Conservation (phyloP, 2,113 vertebrate species). For the Phyllopteryx taeniolatus region DNA sequence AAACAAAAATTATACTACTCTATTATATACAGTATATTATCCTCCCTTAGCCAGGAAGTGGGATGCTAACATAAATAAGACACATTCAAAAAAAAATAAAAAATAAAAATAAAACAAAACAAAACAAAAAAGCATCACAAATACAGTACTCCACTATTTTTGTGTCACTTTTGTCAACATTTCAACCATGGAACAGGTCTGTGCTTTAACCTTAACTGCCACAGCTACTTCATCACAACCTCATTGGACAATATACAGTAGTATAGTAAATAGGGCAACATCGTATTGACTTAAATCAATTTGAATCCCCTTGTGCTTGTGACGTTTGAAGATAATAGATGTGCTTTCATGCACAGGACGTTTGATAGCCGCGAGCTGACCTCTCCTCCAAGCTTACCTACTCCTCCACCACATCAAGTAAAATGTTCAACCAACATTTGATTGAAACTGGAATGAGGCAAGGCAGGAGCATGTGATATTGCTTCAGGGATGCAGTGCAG, state of each 20-base stretch:
- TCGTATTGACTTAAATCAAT: conserved; percentile 11
- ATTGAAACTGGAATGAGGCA: conserved; percentile 67
- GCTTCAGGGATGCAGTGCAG: conserved; percentile 54
- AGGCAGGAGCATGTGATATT: conserved; percentile 60
- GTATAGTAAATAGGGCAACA: not conserved
- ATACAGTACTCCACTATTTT: not conserved
- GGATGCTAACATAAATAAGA: not conserved
- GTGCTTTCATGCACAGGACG: conserved; percentile 51
- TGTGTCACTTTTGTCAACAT: not conserved
- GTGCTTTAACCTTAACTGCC: not conserved
- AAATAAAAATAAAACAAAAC: no score
- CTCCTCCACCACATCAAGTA: conserved; percentile 47
- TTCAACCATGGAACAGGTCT: not conserved
- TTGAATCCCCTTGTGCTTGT: conserved; percentile 37
- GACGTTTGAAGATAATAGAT: conserved; percentile 52
- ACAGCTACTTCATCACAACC: not conserved
- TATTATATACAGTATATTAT: not conserved
- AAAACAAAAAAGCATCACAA: not conserved
- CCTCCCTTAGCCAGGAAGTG: not conserved
- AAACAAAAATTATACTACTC: no score
- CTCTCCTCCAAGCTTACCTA: conserved; percentile 54
- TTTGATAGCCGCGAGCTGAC: conserved; percentile 43
- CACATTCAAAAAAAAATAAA: no score
- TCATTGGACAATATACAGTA: not conserved
- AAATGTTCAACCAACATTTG: conserved; percentile 46